phyloP scores from a whole-genome alignment of 2,888 invertebrate genomes.

The Ametastegia equiseti region DNA sequence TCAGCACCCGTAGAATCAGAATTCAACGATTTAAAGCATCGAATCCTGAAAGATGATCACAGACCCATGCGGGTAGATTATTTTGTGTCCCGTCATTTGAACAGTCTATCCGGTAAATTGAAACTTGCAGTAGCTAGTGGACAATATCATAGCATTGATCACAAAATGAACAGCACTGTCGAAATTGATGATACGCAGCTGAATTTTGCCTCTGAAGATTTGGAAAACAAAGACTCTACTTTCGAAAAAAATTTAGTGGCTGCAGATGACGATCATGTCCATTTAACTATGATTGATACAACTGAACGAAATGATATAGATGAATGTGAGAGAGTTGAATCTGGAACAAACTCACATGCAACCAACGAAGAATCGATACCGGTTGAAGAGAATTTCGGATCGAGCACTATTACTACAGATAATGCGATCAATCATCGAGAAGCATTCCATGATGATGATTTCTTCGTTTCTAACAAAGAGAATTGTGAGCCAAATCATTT shows the following conservation, averaged over 20 bases:
- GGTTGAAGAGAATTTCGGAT: background rate
- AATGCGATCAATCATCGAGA: background rate
- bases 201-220: slow-evolving; percentile 33
- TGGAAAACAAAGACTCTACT: background rate
- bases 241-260: background rate
- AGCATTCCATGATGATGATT: background rate
- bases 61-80: slow-evolving; percentile 5
- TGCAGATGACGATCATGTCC: background rate
- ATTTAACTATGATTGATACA: background rate
- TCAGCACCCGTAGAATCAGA: slow-evolving; percentile 6
- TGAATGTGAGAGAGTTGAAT: background rate
- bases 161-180: background rate
- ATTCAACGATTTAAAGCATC: slow-evolving; percentile 49
- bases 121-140: slow-evolving; percentile 19
- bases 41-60: background rate
- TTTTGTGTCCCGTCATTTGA: slow-evolving; percentile 5
- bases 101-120: background rate
- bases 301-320: background rate
- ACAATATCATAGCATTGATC: slow-evolving; percentile 17
- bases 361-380: background rate
- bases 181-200: slow-evolving; percentile 26
- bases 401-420: background rate
- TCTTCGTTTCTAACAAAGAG: background rate
- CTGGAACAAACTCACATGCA: background rate
- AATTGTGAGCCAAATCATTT: background rate